Percentiles rank a stretch among this genome's conserved stretches.
Conservation (phyloP, 2,113 vertebrate genomes). For the Megaptera novaeangliae region DNA sequence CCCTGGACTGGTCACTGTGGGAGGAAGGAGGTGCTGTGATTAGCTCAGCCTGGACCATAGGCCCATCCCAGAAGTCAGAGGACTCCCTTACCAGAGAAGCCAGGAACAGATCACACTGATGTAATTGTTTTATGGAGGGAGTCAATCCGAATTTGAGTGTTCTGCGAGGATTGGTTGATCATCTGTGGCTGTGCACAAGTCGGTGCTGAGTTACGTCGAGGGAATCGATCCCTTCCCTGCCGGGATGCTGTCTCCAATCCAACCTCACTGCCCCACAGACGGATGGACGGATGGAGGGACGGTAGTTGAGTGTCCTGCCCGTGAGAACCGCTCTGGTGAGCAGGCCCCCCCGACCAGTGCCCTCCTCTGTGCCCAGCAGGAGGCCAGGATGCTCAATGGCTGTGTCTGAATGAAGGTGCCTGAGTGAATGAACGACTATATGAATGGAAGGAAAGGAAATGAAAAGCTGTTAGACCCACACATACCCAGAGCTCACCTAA, state of each 20-base stretch:
- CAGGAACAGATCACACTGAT: neutral
- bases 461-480: slow-evolving; percentile 54
- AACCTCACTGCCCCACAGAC: neutral
- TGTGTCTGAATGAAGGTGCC: slow-evolving; percentile 37
- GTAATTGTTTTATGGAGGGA: neutral
- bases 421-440: slow-evolving; percentile 16
- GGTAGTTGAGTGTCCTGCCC: neutral
- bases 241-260: neutral
- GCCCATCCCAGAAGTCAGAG: neutral
- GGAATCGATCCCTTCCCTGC: neutral
- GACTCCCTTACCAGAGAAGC: neutral
- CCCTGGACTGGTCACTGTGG: too few species aligned
- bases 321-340: neutral
- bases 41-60: neutral
- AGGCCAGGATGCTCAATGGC: neutral
- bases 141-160: neutral
- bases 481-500: slow-evolving; percentile 34
- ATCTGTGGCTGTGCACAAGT: neutral
- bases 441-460: slow-evolving; percentile 67
- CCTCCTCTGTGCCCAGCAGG: neutral
- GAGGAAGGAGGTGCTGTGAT: neutral
- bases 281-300: neutral
- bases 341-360: neutral
- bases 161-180: neutral
- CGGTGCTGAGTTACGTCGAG: neutral